phyloP scores from a whole-genome alignment of 1,140 invertebrate species.

The roundworm (Caenorhabditis elegans) region WBcel235 BX284605.5:8461001-8461500 shows the following conservation, averaged over 20 bases:
- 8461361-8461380: not conserved
- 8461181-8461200: conserved; percentile 8
- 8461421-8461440: not conserved
- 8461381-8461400: not conserved
- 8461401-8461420: not conserved
- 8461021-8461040: too few relatives aligned
- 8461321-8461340: not conserved
- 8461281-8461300: not conserved
- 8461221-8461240: not conserved
- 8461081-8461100: too few relatives aligned
- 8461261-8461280: not conserved
- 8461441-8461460: not conserved
- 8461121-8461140: not conserved
- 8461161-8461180: not conserved
- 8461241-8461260: not conserved
- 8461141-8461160: not conserved
- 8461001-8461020: too few relatives aligned
- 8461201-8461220: conserved; percentile 2
- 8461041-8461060: too few relatives aligned
- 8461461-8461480: conserved; percentile 17
- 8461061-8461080: not conserved
- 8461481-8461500: not conserved
- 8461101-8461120: not conserved
- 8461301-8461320: not conserved
- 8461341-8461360: conserved; percentile 11